A percentile compares a stretch with the other conserved stretches of the same genome.
Evolutionary conservation across 1,140 invertebrate species (phyloP).

Genomic region (Leptinotarsa texana): DNA sequence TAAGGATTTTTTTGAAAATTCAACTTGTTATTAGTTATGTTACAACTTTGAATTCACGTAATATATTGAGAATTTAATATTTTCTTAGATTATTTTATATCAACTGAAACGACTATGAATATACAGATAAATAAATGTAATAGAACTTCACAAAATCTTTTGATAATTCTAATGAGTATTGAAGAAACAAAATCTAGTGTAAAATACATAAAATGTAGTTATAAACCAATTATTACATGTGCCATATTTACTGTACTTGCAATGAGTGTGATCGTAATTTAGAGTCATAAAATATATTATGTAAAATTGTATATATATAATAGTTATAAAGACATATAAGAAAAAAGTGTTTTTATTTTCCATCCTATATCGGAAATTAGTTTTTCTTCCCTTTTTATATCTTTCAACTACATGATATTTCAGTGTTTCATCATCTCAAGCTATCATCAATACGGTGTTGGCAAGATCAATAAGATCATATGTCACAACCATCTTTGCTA

Average conservation of each 20-base stretch:
- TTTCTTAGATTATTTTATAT: background rate
- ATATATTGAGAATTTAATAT: background rate
- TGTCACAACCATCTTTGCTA: no score
- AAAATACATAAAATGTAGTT: slow-evolving; percentile 31
- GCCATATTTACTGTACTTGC: slow-evolving; percentile 48
- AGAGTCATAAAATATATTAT: slow-evolving; percentile 41
- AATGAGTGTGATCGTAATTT: slow-evolving; percentile 46
- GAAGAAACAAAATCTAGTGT: slow-evolving; percentile 13
- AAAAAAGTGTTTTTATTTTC: background rate
- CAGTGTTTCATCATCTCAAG: no score
- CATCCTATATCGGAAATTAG: no score
- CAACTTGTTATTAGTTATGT: no score
- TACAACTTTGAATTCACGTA: no score
- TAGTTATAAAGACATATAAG: background rate
- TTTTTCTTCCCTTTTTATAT: no score
- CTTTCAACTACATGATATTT: no score
- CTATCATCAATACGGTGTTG: no score
- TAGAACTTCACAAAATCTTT: slow-evolving; percentile 7
- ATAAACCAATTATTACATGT: slow-evolving; percentile 43
- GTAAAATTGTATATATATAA: slow-evolving; percentile 50
- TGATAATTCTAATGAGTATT: background rate
- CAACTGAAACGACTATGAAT: background rate
- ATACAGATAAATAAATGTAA: background rate
- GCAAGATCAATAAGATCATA: no score
- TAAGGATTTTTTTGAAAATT: no score